Conservation (phyloP, 2,888 invertebrate species). For the Rotaria sp. region DNA sequence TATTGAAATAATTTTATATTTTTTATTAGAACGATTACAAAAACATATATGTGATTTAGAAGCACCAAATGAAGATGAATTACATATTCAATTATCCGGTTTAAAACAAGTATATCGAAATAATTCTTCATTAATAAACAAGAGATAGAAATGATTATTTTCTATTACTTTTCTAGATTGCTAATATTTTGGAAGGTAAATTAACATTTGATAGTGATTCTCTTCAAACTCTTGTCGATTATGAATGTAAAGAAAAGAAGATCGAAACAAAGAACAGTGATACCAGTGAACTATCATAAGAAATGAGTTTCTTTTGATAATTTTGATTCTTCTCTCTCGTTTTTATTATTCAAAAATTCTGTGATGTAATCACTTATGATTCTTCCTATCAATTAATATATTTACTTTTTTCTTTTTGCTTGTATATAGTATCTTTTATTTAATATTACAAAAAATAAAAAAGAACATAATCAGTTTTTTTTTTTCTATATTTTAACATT, state of each 20-base stretch:
- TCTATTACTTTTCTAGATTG: not conserved
- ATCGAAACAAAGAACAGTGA: not conserved
- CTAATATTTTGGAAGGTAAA: not conserved
- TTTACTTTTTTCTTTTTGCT: not conserved
- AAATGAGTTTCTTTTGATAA: not conserved
- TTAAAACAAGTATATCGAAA: not conserved
- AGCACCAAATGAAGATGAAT: not conserved
- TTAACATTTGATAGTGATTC: conserved; percentile 6
- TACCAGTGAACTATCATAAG: not conserved
- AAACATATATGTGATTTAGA: not conserved
- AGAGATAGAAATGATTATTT: not conserved
- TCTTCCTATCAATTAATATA: not conserved
- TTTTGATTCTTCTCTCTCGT: not conserved
- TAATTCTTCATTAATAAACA: not conserved
- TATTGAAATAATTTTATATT: too few species aligned
- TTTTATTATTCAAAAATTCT: not conserved
- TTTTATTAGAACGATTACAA: not conserved
- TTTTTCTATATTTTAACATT: too few species aligned
- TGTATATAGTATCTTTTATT: not conserved
- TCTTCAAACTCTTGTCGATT: not conserved
- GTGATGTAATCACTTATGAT: conserved; percentile 5
- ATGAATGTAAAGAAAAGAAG: not conserved
- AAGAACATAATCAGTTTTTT: not conserved
- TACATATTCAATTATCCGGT: not conserved
- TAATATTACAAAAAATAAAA: not conserved